phyloP scores from a whole-genome alignment of 2,888 invertebrate species.

The Scaptomyza polygonia region DNA sequence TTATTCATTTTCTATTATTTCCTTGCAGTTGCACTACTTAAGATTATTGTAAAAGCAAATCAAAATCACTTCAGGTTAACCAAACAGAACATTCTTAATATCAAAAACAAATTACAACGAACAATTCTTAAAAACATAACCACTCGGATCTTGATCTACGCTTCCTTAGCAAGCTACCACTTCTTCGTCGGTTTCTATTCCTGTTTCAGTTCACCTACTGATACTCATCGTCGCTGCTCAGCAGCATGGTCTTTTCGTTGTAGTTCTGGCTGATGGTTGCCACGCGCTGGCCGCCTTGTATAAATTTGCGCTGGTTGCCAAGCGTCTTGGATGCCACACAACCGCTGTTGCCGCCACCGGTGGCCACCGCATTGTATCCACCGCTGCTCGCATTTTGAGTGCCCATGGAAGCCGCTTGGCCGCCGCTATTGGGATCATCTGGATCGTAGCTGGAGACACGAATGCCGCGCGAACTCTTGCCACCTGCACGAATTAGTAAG shows the following conservation, averaged over 20 bases:
- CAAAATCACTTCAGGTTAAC: conserved; percentile 34
- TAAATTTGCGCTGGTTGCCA: conserved; percentile 85
- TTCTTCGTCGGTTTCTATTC: not conserved
- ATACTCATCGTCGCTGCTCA: conserved; percentile 98
- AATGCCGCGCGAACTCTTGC: conserved; percentile 88
- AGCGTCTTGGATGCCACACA: conserved; percentile 85
- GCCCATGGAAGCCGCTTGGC: conserved; percentile 39
- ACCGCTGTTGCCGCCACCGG: conserved; percentile 74
- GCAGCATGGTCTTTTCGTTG: conserved; percentile 97
- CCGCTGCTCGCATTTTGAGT: conserved; percentile 76
- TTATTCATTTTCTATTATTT: conserved; percentile 54
- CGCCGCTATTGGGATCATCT: conserved; percentile 86
- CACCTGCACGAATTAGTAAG: conserved; percentile 83
- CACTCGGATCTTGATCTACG: conserved; percentile 11
- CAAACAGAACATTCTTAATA: conserved; percentile 40
- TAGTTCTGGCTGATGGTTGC: conserved; percentile 93
- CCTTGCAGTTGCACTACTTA: conserved; percentile 68
- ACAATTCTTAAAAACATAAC: conserved; percentile 48
- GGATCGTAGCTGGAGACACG: conserved; percentile 89
- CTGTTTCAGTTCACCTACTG: conserved; percentile 85
- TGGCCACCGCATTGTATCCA: conserved; percentile 74
- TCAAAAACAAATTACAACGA: conserved; percentile 44
- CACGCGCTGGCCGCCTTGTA: conserved; percentile 89
- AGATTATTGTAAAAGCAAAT: conserved; percentile 76
- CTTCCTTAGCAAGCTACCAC: not conserved